Conservation (phyloP, 2,888 invertebrate species). For the Drosophila tripunctata region DNA sequence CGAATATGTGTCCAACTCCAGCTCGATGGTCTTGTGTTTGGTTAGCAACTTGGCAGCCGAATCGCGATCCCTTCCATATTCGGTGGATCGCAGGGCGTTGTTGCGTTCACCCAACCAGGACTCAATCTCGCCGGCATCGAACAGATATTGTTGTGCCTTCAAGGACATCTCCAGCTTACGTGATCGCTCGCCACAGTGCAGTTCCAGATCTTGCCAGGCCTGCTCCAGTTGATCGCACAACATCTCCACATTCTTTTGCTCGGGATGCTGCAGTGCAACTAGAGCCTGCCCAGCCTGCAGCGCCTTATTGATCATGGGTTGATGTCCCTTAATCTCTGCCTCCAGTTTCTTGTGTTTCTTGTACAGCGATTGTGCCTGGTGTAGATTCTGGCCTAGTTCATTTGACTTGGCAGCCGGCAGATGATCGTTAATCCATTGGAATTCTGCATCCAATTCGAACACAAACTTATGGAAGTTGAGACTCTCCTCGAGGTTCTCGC, state of each 20-base stretch:
- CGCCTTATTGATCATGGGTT: slow-evolving; percentile 93
- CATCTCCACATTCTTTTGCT: slow-evolving; percentile 90
- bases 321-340: slow-evolving; percentile 94
- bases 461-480: slow-evolving; percentile 94
- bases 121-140: slow-evolving; percentile 96
- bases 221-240: slow-evolving; percentile 89
- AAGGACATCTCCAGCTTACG: slow-evolving; percentile 93
- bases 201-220: slow-evolving; percentile 90
- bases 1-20: slow-evolving; percentile 95
- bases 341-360: slow-evolving; percentile 98
- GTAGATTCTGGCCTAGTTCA: slow-evolving; percentile 92
- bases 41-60: slow-evolving; percentile 96
- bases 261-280: slow-evolving; percentile 91
- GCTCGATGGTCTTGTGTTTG: slow-evolving; percentile 96
- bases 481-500: slow-evolving; percentile 92
- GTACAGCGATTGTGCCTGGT: slow-evolving; percentile 95
- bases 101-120: slow-evolving; percentile 96
- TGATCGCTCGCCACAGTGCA: slow-evolving; percentile 89
- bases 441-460: slow-evolving; percentile 95
- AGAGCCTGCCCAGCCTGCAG: slow-evolving; percentile 91
- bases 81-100: slow-evolving; percentile 91
- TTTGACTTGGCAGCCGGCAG: slow-evolving; percentile 91
- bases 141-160: slow-evolving; percentile 95
- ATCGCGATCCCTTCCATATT: slow-evolving; percentile 95
- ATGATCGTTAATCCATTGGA: slow-evolving; percentile 98